These are phyloP conservation scores for Heliconius hewitsoni DNA, from an alignment of 1,140 invertebrate species.

Conservation along the genomic window DNA sequence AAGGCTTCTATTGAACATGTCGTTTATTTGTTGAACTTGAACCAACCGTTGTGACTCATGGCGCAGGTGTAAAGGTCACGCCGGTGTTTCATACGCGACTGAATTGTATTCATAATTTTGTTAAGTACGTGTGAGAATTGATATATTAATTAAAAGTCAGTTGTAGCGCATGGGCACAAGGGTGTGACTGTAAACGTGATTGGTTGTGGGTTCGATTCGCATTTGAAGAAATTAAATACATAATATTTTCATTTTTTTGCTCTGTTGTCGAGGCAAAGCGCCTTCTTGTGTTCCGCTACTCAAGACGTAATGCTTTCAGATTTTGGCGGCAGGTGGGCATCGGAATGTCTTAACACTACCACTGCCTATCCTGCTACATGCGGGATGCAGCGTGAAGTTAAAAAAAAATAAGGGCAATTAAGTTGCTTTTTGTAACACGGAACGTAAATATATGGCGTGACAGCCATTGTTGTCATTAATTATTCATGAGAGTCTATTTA, in stretches of 20 bases:
- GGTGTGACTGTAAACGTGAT: too few relatives aligned
- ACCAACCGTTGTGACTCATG: conserved; percentile 41
- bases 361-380: too few relatives aligned
- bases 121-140: neutral
- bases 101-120: conserved; percentile 18
- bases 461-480: neutral
- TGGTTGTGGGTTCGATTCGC: too few relatives aligned
- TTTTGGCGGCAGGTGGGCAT: too few relatives aligned
- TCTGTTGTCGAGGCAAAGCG: too few relatives aligned
- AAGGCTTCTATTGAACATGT: conserved; percentile 62
- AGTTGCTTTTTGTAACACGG: neutral
- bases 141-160: neutral
- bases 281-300: too few relatives aligned
- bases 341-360: too few relatives aligned
- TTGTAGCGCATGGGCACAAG: too few relatives aligned
- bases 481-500: neutral
- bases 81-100: conserved; percentile 12
- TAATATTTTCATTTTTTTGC: too few relatives aligned
- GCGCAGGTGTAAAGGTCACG: conserved; percentile 41
- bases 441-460: neutral
- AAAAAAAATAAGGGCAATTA: neutral
- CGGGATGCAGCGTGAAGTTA: too few relatives aligned
- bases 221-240: too few relatives aligned
- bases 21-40: conserved; percentile 65
- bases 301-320: too few relatives aligned